These are phyloP conservation scores for Poecile atricapillus DNA, from an alignment of 2,113 vertebrate genomes.

Conservation along the genomic window DNA sequence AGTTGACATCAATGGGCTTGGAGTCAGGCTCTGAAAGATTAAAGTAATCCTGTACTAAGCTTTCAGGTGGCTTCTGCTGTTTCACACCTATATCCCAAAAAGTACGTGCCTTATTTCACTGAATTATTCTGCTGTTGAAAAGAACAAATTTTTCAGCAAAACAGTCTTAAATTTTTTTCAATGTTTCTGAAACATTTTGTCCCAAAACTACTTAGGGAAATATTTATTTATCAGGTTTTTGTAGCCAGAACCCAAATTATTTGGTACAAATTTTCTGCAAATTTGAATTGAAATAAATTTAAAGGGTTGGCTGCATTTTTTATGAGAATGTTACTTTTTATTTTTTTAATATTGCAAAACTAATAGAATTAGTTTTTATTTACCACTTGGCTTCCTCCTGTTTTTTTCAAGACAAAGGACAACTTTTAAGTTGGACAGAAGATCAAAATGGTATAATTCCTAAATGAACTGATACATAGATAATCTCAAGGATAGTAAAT, in stretches of 20 bases:
- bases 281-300: background rate
- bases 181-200: background rate
- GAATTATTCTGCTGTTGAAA: background rate
- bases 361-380: background rate
- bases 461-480: background rate
- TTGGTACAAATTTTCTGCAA: background rate
- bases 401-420: background rate
- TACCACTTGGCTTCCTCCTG: background rate
- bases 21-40: slow-evolving; percentile 22
- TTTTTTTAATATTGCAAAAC: background rate
- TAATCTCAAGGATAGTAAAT: background rate
- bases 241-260: background rate
- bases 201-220: background rate
- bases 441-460: background rate
- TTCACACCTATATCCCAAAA: slow-evolving; percentile 2
- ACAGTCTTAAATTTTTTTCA: background rate
- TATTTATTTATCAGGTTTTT: background rate
- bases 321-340: background rate
- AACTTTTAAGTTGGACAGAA: background rate
- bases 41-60: slow-evolving; percentile 43
- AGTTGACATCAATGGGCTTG: slow-evolving; percentile 11
- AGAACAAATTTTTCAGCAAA: background rate
- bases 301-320: background rate
- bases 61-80: slow-evolving; percentile 38
- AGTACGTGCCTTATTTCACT: background rate